Evolutionary conservation across 2,797 vertebrate genomes (phyloP).

Genomic region (Melanotaenia parkinsoni): DNA sequence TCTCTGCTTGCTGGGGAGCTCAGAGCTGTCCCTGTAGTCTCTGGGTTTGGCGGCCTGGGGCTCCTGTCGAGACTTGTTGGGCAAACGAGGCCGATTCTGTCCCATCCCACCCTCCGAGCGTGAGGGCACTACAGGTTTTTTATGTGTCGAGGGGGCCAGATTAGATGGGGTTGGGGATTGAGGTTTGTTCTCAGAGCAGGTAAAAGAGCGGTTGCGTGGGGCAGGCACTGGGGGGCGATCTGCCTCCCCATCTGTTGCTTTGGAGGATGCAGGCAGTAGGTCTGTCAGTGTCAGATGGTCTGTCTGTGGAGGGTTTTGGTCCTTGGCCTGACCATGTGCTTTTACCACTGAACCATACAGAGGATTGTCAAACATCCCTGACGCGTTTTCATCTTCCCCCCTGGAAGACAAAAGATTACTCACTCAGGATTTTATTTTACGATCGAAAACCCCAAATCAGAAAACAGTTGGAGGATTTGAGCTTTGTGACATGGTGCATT

Average conservation of each 20-base stretch:
- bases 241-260: conserved; percentile 78
- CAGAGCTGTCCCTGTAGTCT: conserved; percentile 90
- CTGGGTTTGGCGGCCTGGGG: conserved; percentile 75
- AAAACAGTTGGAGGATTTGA: background rate
- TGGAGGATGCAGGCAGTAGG: conserved; percentile 61
- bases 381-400: conserved; percentile 74
- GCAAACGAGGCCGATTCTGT: conserved; percentile 85
- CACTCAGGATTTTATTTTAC: conserved; percentile 1
- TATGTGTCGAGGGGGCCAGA: conserved; percentile 64
- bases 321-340: conserved; percentile 74
- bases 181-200: conserved; percentile 86
- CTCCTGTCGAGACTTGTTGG: conserved; percentile 83
- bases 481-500: too few relatives aligned
- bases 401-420: conserved; percentile 41
- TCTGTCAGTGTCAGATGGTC: conserved; percentile 80
- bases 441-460: background rate
- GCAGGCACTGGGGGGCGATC: conserved; percentile 83
- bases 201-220: conserved; percentile 88
- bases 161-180: conserved; percentile 41
- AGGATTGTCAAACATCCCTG: conserved; percentile 98
- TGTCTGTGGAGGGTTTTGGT: conserved; percentile 82
- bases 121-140: conserved; percentile 87
- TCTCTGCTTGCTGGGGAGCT: conserved; percentile 84
- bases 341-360: conserved; percentile 89
- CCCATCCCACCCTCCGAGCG: conserved; percentile 84